A percentile compares a stretch with the other conserved stretches of the same genome.
phyloP scores from a whole-genome alignment of 92 coral and sea anemone genomes.

The Epizoanthus fatuus region DNA sequence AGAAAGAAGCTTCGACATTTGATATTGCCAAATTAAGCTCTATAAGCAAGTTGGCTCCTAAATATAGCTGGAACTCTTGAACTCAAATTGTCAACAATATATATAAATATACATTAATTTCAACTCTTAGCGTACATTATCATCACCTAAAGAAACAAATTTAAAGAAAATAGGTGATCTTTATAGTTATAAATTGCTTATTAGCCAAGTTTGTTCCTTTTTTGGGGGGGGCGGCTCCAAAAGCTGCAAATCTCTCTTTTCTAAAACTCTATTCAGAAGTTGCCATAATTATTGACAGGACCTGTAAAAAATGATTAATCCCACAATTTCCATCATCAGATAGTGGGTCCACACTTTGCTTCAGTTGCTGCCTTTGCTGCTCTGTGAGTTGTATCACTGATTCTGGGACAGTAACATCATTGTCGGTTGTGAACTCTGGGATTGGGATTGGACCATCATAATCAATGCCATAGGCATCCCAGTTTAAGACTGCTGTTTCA shows the following conservation, averaged over 20 bases:
- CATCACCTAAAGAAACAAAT: no score
- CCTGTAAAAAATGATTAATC: constrained; percentile 27
- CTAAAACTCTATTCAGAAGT: background rate
- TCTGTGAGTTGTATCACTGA: constrained; percentile 24
- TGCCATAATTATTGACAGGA: constrained; percentile 1
- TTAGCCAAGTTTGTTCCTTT: no score
- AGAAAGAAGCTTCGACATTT: background rate
- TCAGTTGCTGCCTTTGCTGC: constrained; percentile 34
- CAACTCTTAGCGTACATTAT: no score
- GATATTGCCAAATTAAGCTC: background rate
- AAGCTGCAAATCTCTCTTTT: no score
- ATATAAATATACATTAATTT: no score
- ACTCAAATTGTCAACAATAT: no score
- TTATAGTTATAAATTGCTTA: no score
- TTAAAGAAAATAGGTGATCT: no score
- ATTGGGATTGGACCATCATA: constrained; percentile 42
- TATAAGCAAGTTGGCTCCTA: no score
- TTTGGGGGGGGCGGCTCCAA: no score
- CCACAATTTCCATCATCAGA: constrained; percentile 45
- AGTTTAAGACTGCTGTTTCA: constrained; percentile 30
- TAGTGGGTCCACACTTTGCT: constrained; percentile 46
- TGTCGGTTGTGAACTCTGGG: constrained; percentile 23
- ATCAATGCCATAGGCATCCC: constrained; percentile 44
- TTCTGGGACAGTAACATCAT: constrained; percentile 42
- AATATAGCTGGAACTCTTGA: no score